Base-by-base conservation (phyloP, 2,888 invertebrate species). In the Geotrupes spiniger region DNA sequence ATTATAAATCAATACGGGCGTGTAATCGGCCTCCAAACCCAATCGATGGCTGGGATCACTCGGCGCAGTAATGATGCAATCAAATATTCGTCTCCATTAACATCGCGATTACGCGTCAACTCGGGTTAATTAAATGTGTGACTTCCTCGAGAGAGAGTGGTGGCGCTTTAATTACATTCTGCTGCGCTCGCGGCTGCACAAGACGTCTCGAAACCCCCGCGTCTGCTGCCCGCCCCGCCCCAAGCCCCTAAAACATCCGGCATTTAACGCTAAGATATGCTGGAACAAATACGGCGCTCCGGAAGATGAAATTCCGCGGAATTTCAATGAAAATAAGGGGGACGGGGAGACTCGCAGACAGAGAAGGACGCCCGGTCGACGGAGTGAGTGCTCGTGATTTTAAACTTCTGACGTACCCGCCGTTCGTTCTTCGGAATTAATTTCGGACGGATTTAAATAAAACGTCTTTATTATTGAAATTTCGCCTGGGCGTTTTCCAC, bases 51-150 rank as follows among this genome's bases (percentile, higher is more conserved):
- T 12, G 10, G 28, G 28, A 28, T 28, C 28, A 38, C 53, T 61
- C 56, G 59, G 57, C 62, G 63, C 61, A 62, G 63, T 64, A 66
- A 68, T 60, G 64, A 62, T 54, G 68, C 68, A 70, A 70, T 70
- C 68, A 69, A 70, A 69, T 69, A 70, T 71, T 69, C 67, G 67
- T 66, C 68, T 68, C 70, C 68, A 70, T 71, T 72, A 71, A 69
- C 70, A 66, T 68, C 61, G 65, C 69, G 68, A 71, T 70, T 70
- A 71, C 68, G 68, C 65, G 63, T 65, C 66, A 62, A 65, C 59
- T 62, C 64, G 64, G 69, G 70, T 71, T 71, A 71, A 72, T 72
- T 71, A 72, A 72, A 71, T 71, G 69, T 70, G 70, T 64, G 71
- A 71, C 70, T 71, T 65, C 62, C 66, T 63, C 64, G 58, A 59